Base-by-base conservation (phyloP, 2,797 vertebrate genomes). In the Sciaenops ocellatus region DNA sequence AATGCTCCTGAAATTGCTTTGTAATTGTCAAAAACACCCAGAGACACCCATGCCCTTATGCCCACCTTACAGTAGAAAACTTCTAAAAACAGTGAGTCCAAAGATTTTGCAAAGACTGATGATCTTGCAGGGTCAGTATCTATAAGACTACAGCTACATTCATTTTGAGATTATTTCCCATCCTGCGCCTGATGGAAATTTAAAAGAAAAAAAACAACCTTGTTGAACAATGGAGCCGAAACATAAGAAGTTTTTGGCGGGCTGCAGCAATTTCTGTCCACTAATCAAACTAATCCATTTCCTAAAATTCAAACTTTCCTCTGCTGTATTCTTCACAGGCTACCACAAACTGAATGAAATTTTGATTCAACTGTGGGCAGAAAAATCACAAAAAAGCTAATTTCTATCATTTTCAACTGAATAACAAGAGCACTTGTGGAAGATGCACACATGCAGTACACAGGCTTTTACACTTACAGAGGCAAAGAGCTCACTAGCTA, bases 401-500 rank as follows among this genome's bases (percentile, higher is more conserved):
- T 34, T 48, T 55, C 61, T n/a, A 26, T 59, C 22, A n/a, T 34
- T 68, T 46, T 57, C 1, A 55, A 13, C 59, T 50, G 34, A 63
- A 56, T 48, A 65, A 50, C 56, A 46, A 38, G 42, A 68, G 48
- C 78, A 50, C 68, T 67, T 71, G 20, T 28, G 47, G 50, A 71
- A 62, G 28, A 44, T 10, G 10, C 54, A 77, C 52, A 55, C 11
- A 52, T 44, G 57, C 50, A 88, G 34, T 38, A 38, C 34, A 38
- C 62, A 67, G 15, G 34, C 66, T 7, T 34, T 65, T 44, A 54
- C 48, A 10, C 48, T 26, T 34, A 57, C 55, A 73, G 13, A 79
- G 51, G 73, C 68, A 69, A 30, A 68, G 38, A 70, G 62, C 69
- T 74, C 18, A 42, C 63, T 26, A 18, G 44, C 55, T 70, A 77